These are phyloP conservation scores for Theocolax elegans DNA, from an alignment of 1,140 invertebrate genomes.

Conservation along the genomic window DNA sequence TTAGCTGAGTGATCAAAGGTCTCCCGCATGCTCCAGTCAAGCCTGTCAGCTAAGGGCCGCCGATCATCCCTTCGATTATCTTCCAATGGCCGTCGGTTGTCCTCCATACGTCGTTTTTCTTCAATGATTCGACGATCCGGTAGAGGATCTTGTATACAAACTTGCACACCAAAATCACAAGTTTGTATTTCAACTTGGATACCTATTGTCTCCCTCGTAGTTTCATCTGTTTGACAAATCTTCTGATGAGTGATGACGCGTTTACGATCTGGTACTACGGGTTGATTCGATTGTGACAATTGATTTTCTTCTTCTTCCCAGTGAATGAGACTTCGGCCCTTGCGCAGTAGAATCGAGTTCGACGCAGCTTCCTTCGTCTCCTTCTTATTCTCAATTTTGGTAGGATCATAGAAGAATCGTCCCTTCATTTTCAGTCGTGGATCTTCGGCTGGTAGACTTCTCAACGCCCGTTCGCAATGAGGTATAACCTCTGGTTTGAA, in stretches of 20 bases:
- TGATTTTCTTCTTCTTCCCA: constrained; percentile 56
- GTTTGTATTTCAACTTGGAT: constrained; percentile 50
- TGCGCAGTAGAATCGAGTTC: constrained; percentile 61
- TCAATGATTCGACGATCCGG: background rate
- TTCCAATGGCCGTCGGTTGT: background rate
- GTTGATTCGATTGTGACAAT: background rate
- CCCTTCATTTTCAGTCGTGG: constrained; percentile 64
- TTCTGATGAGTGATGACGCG: constrained; percentile 59
- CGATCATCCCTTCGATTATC: background rate
- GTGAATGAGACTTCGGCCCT: constrained; percentile 52
- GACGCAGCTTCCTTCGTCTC: constrained; percentile 45
- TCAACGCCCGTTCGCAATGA: constrained; percentile 60
- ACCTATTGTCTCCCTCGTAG: constrained; percentile 42
- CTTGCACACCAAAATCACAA: constrained; percentile 50
- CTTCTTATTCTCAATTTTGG: constrained; percentile 43
- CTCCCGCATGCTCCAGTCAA: constrained; percentile 61
- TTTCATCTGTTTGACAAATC: constrained; percentile 62
- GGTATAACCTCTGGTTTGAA: constrained; percentile 64
- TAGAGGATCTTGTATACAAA: constrained; percentile 48
- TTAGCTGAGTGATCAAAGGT: constrained; percentile 50
- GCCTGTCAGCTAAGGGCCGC: constrained; percentile 55
- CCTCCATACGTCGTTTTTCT: background rate
- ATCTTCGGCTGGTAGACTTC: constrained; percentile 61
- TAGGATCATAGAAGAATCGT: constrained; percentile 62
- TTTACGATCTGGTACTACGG: constrained; percentile 24